Evolutionary conservation across 2,888 invertebrate genomes (phyloP), one percentile per base, ranked within the genome.

Genomic region (Petrolisthes manimaculis): DNA sequence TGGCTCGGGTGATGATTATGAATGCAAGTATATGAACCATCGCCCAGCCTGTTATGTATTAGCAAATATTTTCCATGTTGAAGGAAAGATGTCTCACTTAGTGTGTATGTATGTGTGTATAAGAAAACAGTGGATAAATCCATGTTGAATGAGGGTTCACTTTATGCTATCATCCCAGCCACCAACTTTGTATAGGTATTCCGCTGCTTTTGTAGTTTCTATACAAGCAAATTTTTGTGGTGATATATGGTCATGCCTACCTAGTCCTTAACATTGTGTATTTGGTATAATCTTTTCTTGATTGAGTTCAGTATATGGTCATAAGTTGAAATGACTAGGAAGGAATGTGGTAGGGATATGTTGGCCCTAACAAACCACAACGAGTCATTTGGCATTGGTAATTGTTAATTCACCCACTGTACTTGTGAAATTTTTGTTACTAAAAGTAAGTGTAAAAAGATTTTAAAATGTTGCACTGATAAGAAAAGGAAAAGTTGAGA

Each of bases 71-170:
- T 37, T 37, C 37, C 37, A 37, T 37, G 37, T 37, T 37, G 37
- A 37, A 37, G 37, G 37, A 37, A 37, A 37, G 37, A 37, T 37
- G 37, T 37, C 37, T 37, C 37, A 37, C 37, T 37, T 37, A 37
- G 37, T 37, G 37, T 37, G 37, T 37, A 37, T 37, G 37, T 37
- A 37, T 37, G 37, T 37, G 37, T 37, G 37, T 55, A 24, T 75
- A 56, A 54, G 71, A 85, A 80, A 79, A 85, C 85, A 85, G 79
- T 74, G 71, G 71, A 21, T 71, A n/a, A 54, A 54, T 53, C 61
- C 54, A 24, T 74, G 37, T 37, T 37, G 37, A 37, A 75, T 56
- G 69, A 12, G 75, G 54, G 24, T 56, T n/a, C 9, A 53, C 21
- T 55, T 55, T 37, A 12, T 55, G n/a, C 37, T n/a, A n/a, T 71